Evolutionary conservation across 2,888 invertebrate species (phyloP).

Genomic region (Aspidapion aeneum): DNA sequence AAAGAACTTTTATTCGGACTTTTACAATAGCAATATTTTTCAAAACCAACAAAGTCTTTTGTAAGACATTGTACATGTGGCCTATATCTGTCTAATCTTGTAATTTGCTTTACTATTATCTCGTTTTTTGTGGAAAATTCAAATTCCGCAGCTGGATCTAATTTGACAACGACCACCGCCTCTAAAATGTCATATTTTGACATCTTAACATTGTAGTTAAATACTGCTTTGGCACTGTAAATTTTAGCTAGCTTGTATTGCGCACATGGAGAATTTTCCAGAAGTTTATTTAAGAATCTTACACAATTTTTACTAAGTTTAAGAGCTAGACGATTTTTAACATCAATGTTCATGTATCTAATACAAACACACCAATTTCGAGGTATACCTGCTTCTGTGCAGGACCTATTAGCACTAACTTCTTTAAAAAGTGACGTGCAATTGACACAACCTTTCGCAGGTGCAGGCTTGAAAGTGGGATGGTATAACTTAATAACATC

Average conservation of each 20-base stretch:
- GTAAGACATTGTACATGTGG: background rate
- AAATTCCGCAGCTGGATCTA: background rate
- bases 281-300: background rate
- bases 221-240: background rate
- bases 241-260: background rate
- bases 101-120: background rate
- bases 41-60: background rate
- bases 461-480: background rate
- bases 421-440: background rate
- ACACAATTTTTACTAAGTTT: background rate
- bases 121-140: background rate
- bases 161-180: background rate
- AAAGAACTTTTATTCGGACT: background rate
- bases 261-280: background rate
- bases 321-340: background rate
- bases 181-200: background rate
- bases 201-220: background rate
- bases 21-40: background rate
- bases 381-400: background rate
- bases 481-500: slow-evolving; percentile 52
- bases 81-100: background rate
- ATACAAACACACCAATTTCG: background rate
- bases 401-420: background rate
- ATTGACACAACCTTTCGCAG: background rate
- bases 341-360: background rate